These are phyloP conservation scores for Petromus typicus DNA, from an alignment of 2,113 vertebrate genomes.

Conservation along the genomic window DNA sequence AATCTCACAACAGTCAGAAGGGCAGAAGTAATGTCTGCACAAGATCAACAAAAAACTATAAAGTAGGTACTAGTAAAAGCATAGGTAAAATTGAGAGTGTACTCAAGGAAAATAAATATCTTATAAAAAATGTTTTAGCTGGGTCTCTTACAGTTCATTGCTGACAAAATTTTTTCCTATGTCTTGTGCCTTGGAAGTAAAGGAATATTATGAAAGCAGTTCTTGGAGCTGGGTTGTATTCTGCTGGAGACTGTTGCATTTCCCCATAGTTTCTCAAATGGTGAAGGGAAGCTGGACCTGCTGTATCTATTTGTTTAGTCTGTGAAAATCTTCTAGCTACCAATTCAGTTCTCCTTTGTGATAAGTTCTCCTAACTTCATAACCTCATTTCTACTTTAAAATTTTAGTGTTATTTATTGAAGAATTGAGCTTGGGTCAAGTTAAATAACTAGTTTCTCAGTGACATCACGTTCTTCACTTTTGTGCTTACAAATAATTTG, in stretches of 20 bases:
- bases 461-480: not conserved
- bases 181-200: not conserved
- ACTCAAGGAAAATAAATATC: too few species aligned
- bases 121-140: not conserved
- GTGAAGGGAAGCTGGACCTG: rapidly evolving
- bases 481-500: not conserved
- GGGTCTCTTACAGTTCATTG: not conserved
- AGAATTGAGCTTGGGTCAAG: not conserved
- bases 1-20: not conserved
- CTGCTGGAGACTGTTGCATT: not conserved
- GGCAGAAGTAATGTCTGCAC: not conserved
- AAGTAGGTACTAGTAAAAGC: too few species aligned
- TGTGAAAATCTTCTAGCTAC: not conserved
- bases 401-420: not conserved
- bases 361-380: not conserved
- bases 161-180: not conserved
- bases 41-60: not conserved
- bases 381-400: not conserved
- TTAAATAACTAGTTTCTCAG: conserved; percentile 11
- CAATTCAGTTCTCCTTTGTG: not conserved
- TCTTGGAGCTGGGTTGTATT: not conserved
- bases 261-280: not conserved
- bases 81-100: not conserved
- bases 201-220: not conserved
- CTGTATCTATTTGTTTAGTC: not conserved